Base-by-base conservation (phyloP, 2,797 vertebrate genomes). In the Arctocebus calabarensis region DNA sequence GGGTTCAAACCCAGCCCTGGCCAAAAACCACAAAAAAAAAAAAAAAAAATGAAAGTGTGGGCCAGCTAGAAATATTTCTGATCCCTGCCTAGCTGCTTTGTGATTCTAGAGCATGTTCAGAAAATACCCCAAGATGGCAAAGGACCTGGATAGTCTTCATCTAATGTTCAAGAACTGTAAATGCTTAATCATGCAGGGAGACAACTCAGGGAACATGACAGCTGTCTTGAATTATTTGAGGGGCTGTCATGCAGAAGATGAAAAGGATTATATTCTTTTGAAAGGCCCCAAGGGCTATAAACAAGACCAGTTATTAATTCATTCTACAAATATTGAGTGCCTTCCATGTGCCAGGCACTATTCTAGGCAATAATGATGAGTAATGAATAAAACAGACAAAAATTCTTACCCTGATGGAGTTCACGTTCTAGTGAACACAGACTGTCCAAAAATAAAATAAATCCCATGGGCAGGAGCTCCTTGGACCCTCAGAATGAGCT, bases 271-370 rank as follows among this genome's bases (percentile, higher is more conserved):
- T 89, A 78, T 93, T 74, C 59, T 89, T 66, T 78, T 84, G 78
- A 92, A 96, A 74, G 62, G 43, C 40, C 79, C 40, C 57, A 57
- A 73, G 62, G 78, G 75, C 83, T 92, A 40, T 70, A 90, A 84
- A 88, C 14, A 88, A 95, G 86, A 29, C 74, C 86, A 85, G 37
- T 83, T 86, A 94, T 85, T 95, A 68, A 68, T 94, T 85, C 74
- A 94, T 78, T 83, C 89, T 82, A 32, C 82, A 96, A 82, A 79
- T 94, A 59, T 64, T 84, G 78, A 92, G 73, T 62, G 61, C 17
- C 66, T 85, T 68, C 73, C n/a, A 55, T 57, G 48, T 87, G 48
- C 13, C 22, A 66, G n/a, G 59, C 61, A 59, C 66, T 88, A 12
- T 82, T 84, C 78, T 82, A 37, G 81, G 40, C 34, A 73, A 16